Percentiles rank a stretch among this genome's conserved stretches.
phyloP scores from a whole-genome alignment of 2,113 vertebrate genomes.

The Cololabis saira region DNA sequence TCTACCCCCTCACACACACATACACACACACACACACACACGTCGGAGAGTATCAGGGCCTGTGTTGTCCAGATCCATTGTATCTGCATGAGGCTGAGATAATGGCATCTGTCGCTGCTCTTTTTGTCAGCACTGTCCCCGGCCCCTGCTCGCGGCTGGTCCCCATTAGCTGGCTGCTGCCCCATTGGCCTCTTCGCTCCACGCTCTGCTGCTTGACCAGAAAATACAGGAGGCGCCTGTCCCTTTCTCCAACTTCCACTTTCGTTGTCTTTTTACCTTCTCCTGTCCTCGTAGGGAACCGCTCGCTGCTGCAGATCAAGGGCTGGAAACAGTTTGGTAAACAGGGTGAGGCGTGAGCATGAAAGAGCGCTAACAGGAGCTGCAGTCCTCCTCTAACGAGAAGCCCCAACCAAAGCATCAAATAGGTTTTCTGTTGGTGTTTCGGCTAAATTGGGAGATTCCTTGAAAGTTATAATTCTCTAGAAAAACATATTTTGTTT shows the following conservation, averaged over 20 bases:
- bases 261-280: constrained; percentile 30
- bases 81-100: constrained; percentile 80
- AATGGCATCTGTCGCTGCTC: constrained; percentile 81
- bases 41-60: constrained; percentile 58
- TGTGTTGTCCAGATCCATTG: constrained; percentile 68
- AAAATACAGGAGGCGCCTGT: constrained; percentile 72
- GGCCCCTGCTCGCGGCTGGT: constrained; percentile 68
- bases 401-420: neutral
- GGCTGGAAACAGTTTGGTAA: constrained; percentile 3
- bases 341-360: constrained; percentile 3
- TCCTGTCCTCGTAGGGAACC: constrained; percentile 17
- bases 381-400: constrained; percentile 9
- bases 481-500: too few species aligned
- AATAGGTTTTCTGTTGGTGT: neutral
- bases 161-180: constrained; percentile 75
- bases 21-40: constrained; percentile 32
- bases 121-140: constrained; percentile 74
- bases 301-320: constrained; percentile 40
- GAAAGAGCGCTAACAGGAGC: neutral
- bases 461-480: too few species aligned
- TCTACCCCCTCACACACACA: constrained; percentile 29
- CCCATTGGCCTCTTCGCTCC: constrained; percentile 69
- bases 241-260: constrained; percentile 60
- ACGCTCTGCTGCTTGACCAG: constrained; percentile 75
- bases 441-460: neutral